Conservation (phyloP, 2,888 invertebrate genomes). For the Eudemis profundana region DNA sequence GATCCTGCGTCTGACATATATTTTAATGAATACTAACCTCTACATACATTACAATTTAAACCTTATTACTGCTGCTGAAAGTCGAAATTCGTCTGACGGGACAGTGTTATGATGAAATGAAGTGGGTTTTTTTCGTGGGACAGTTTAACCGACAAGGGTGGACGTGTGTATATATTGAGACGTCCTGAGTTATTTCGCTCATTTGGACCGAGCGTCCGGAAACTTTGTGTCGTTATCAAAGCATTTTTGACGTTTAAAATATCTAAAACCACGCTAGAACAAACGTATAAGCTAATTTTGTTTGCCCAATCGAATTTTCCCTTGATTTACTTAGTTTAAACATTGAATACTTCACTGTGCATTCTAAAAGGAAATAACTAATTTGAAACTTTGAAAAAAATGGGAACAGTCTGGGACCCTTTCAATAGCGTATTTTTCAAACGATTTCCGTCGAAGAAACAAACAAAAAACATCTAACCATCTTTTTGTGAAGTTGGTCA, state of each 20-base stretch:
- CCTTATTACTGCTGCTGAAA: constrained; percentile 11
- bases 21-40: constrained; percentile 20
- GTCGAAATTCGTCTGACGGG: neutral
- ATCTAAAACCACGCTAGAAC: no score
- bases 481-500: no score
- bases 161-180: constrained; percentile 27
- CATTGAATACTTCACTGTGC: no score
- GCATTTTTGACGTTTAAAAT: neutral
- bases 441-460: no score
- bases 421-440: no score
- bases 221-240: neutral
- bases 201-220: constrained; percentile 14
- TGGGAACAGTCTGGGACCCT: no score
- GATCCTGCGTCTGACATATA: constrained; percentile 46
- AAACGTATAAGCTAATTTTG: no score
- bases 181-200: constrained; percentile 7
- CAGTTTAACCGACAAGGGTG: constrained; percentile 30
- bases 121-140: constrained; percentile 17
- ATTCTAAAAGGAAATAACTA: no score
- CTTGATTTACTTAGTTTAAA: no score
- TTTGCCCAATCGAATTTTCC: no score
- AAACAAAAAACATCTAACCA: no score
- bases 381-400: no score
- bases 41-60: constrained; percentile 14
- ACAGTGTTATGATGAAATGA: neutral